These are phyloP conservation scores for Ctenochaetus hawaiiensis DNA, from an alignment of 2,797 vertebrate species.

Conservation along the genomic window DNA sequence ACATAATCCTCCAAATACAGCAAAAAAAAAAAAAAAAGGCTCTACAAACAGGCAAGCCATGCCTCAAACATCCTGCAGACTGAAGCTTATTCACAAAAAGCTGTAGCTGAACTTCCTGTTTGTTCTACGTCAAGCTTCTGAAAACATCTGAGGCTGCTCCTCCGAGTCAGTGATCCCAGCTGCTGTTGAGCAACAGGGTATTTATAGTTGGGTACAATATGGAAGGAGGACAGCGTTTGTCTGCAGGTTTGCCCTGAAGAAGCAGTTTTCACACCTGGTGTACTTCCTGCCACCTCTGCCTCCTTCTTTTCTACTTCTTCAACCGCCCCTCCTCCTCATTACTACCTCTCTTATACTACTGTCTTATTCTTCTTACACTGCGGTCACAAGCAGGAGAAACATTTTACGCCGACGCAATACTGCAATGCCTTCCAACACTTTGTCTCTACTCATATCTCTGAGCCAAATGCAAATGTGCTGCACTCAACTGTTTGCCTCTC, in stretches of 20 bases:
- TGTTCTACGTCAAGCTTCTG: slow-evolving; percentile 33
- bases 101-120: slow-evolving; percentile 50
- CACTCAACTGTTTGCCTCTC: slow-evolving; percentile 39
- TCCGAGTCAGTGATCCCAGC: slow-evolving; percentile 51
- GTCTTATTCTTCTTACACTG: slow-evolving; percentile 7
- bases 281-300: slow-evolving; percentile 53
- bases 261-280: slow-evolving; percentile 71
- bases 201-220: slow-evolving; percentile 65
- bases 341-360: background rate
- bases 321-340: background rate
- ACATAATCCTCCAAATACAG: slow-evolving; percentile 81
- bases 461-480: slow-evolving; percentile 64
- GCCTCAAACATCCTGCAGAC: slow-evolving; percentile 43
- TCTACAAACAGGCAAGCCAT: slow-evolving; percentile 59
- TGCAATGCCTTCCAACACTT: slow-evolving; percentile 64
- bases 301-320: slow-evolving; percentile 24
- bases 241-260: slow-evolving; percentile 64
- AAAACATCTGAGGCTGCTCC: slow-evolving; percentile 59
- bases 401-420: slow-evolving; percentile 57
- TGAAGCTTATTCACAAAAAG: slow-evolving; percentile 63
- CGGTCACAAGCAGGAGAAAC: slow-evolving; percentile 39
- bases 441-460: slow-evolving; percentile 53
- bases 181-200: slow-evolving; percentile 63
- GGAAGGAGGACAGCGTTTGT: slow-evolving; percentile 64
- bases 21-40: slow-evolving; percentile 63